Base-by-base conservation (phyloP, 2,797 vertebrate species). In the Cheirogaleus major region DNA sequence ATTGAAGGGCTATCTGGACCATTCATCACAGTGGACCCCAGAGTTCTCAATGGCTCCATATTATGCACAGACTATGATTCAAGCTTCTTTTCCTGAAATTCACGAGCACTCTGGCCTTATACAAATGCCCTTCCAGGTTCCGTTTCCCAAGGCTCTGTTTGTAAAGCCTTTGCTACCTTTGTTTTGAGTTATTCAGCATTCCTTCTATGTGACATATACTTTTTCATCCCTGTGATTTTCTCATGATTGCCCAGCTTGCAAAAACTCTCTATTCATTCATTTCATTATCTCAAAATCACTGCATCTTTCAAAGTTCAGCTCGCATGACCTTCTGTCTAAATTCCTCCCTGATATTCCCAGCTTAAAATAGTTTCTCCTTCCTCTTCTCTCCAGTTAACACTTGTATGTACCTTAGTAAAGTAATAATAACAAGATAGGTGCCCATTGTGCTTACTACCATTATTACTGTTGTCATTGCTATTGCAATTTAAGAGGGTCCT, bases 1-100 rank as follows among this genome's bases (percentile, higher is more conserved):
- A 11, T 6, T 57, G 35, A 25, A 61, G 15, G 5, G 5, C 17
- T 23, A 2, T 18, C 9, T n/a, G 35, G 32, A 4, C 0, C 18
- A 17, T 22, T 85, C 11, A 59, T 22, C 14, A 2, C 15, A 35
- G 13, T 52, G 32, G 52, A 27, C 1, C 3, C 1, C 14, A 18
- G 23, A 20, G 23, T n/a, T 65, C 30, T 93, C 43, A 2, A 0
- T 10, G 43, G 13, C 32, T 50, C 32, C 57, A 4, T 45, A 2
- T 61, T 18, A 32, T 30, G 23, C 32, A 9, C 0, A 55, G 27
- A n/a, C 23, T 76, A 5, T 20, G 43, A n/a, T 12, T 30, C 17
- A 35, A 76, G 38, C 50, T 73, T 18, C 69, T 91, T 22, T 85
- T 32, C 13, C 25, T 25, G 15, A 30, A 35, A 23, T 52, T 50